Percentiles rank a stretch among this genome's conserved stretches.
Conservation (phyloP, 2,888 invertebrate species). For the Coleophora deauratella region DNA sequence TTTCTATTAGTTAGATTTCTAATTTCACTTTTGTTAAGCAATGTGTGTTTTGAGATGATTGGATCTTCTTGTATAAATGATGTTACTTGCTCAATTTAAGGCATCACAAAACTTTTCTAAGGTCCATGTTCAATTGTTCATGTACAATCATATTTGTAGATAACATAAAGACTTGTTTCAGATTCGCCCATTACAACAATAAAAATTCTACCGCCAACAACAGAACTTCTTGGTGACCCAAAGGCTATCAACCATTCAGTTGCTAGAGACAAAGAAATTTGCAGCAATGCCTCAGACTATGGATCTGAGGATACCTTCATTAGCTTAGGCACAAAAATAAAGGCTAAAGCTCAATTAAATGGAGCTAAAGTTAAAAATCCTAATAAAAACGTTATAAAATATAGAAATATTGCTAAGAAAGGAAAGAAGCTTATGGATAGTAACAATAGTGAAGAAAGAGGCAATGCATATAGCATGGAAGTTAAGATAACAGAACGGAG, state of each 20-base stretch:
- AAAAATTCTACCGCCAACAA: conserved; percentile 54
- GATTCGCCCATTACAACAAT: conserved; percentile 38
- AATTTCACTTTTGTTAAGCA: no score
- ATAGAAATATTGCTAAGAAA: conserved; percentile 47
- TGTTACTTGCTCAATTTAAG: no score
- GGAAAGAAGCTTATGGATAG: conserved; percentile 43
- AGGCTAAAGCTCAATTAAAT: conserved; percentile 57
- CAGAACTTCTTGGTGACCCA: conserved; percentile 40
- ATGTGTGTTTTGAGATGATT: no score
- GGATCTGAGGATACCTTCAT: conserved; percentile 68
- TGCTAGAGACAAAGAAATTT: conserved; percentile 39
- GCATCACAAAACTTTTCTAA: no score
- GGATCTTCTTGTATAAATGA: no score
- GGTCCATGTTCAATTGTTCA: no score
- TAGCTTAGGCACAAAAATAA: conserved; percentile 67
- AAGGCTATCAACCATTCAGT: conserved; percentile 26
- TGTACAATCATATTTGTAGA: no score
- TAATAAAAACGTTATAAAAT: conserved; percentile 48
- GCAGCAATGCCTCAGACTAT: conserved; percentile 62
- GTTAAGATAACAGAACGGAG: conserved; percentile 50
- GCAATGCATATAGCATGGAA: conserved; percentile 48
- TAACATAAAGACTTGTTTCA: conserved; percentile 22
- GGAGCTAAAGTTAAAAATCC: conserved; percentile 41
- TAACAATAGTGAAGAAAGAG: conserved; percentile 28
- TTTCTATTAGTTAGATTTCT: no score